Evolutionary conservation across 2,888 invertebrate genomes (phyloP).

Genomic region (Metacarcinus magister): DNA sequence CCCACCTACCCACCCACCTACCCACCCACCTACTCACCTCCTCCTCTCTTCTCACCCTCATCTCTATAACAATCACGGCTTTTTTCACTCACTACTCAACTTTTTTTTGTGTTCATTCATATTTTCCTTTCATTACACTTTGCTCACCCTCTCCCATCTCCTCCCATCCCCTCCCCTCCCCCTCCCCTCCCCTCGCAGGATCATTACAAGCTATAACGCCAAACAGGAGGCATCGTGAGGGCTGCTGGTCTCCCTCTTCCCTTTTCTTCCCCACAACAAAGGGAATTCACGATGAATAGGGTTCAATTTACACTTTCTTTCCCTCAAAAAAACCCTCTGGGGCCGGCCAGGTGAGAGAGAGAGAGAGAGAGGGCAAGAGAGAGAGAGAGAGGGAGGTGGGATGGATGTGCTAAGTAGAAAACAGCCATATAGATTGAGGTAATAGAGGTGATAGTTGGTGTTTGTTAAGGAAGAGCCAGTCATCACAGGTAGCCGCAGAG

Average conservation of each 20-base stretch:
- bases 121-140: conserved; percentile 39
- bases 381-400: no score
- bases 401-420: not conserved
- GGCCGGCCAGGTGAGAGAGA: conserved; percentile 20
- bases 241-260: conserved; percentile 50
- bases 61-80: conserved; percentile 2
- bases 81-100: not conserved
- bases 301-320: conserved; percentile 56
- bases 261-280: conserved; percentile 53
- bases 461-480: not conserved
- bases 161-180: not conserved
- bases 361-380: no score
- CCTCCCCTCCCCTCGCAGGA: not conserved
- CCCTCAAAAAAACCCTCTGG: conserved; percentile 27
- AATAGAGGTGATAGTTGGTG: not conserved
- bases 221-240: conserved; percentile 54
- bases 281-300: conserved; percentile 49
- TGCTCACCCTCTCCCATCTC: not conserved
- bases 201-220: not conserved
- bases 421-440: not conserved
- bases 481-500: not conserved
- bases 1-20: not conserved
- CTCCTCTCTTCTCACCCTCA: not conserved
- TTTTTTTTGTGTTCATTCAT: conserved; percentile 30
- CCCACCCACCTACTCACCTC: not conserved